Conservation (phyloP, 2,888 invertebrate genomes). For the Drosophila histrio region DNA sequence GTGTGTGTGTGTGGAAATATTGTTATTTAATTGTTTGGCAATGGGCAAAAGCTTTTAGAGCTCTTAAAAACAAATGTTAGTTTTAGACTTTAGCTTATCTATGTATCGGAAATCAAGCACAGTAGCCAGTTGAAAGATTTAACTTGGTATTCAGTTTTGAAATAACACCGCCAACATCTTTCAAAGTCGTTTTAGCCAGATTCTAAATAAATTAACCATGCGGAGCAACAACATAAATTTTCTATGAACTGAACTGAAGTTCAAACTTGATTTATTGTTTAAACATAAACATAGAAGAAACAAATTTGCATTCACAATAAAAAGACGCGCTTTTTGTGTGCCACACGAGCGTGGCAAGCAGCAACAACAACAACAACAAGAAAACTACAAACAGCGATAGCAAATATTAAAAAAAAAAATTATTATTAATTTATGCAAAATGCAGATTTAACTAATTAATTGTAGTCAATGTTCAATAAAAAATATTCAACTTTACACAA, state of each 20-base stretch:
- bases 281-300: constrained; percentile 36
- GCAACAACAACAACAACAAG: neutral
- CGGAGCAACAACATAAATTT: constrained; percentile 43
- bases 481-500: constrained; percentile 64
- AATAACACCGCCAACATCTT: constrained; percentile 48
- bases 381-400: constrained; percentile 7
- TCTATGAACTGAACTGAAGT: constrained; percentile 33
- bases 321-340: constrained; percentile 54
- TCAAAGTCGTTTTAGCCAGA: constrained; percentile 51
- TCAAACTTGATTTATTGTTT: constrained; percentile 63
- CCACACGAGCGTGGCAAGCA: constrained; percentile 16
- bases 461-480: constrained; percentile 75
- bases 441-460: constrained; percentile 75
- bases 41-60: constrained; percentile 43
- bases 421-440: constrained; percentile 76
- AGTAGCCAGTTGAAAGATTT: constrained; percentile 49
- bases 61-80: constrained; percentile 11
- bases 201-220: constrained; percentile 50
- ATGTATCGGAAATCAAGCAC: constrained; percentile 19
- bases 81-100: constrained; percentile 18
- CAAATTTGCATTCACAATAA: constrained; percentile 49
- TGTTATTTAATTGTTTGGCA: constrained; percentile 72
- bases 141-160: constrained; percentile 38
- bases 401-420: constrained; percentile 56
- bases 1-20: constrained; percentile 55